phyloP scores from a whole-genome alignment of 1,140 invertebrate species.

The Dufourea novaeangliae region DNA sequence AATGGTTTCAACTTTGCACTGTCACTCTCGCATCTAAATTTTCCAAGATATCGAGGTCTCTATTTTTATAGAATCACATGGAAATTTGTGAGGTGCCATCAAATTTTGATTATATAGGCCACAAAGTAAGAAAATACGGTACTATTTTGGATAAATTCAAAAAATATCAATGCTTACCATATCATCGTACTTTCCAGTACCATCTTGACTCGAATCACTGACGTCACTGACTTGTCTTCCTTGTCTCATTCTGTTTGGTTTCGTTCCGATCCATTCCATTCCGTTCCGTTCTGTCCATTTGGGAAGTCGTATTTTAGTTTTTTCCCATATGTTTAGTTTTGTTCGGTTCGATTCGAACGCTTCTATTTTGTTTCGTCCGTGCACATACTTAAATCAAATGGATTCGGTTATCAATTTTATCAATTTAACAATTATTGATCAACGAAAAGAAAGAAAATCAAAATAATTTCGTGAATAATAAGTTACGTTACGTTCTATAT shows the following conservation, averaged over 20 bases:
- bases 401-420: too few relatives aligned
- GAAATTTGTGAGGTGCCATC: background rate
- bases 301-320: too few relatives aligned
- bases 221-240: too few relatives aligned
- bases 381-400: too few relatives aligned
- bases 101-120: background rate
- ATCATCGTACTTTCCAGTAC: constrained; percentile 99
- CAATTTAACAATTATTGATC: background rate
- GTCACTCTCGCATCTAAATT: constrained; percentile 67
- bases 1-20: constrained; percentile 76
- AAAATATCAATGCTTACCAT: constrained; percentile 85
- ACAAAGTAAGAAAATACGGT: background rate
- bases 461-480: background rate
- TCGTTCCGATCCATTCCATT: background rate
- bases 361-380: background rate
- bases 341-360: background rate
- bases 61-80: too few relatives aligned
- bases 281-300: background rate
- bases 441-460: background rate
- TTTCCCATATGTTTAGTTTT: background rate
- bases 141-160: constrained; percentile 4
- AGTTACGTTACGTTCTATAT: too few relatives aligned
- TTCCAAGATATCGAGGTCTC: background rate
- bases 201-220: constrained; percentile 86
- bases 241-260: constrained; percentile 25